Evolutionary conservation across 2,113 vertebrate genomes (phyloP).

Genomic region (Orycteropus afer): DNA sequence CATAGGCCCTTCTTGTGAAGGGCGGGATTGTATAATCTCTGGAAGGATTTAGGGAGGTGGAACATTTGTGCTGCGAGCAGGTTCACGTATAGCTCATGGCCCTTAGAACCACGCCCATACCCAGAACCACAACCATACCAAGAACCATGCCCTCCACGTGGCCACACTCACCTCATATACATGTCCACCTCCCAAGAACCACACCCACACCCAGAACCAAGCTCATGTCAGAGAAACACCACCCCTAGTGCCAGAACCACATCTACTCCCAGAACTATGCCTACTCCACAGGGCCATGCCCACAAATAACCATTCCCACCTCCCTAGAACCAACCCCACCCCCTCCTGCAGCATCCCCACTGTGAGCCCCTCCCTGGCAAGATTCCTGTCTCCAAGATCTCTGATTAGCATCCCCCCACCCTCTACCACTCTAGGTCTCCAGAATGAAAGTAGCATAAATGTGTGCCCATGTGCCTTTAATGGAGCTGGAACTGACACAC

Average conservation of each 20-base stretch:
- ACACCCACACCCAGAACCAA: neutral
- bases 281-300: neutral
- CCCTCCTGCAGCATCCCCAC: neutral
- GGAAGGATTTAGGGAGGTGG: neutral
- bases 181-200: neutral
- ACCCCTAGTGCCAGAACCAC: too few relatives aligned
- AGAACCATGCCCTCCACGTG: too few relatives aligned
- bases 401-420: neutral
- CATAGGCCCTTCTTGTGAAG: neutral
- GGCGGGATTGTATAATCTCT: too few relatives aligned
- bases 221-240: too few relatives aligned
- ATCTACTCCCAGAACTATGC: neutral
- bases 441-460: fast-evolving
- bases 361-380: fast-evolving
- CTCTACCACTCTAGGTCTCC: neutral
- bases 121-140: too few relatives aligned
- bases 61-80: fast-evolving
- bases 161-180: neutral
- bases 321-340: fast-evolving
- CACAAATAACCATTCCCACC: neutral
- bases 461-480: fast-evolving
- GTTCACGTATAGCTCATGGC: neutral
- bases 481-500: neutral
- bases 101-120: neutral
- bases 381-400: fast-evolving